phyloP scores from a whole-genome alignment of 2,888 invertebrate species.

The Caenorhabditis zanzibari region DNA sequence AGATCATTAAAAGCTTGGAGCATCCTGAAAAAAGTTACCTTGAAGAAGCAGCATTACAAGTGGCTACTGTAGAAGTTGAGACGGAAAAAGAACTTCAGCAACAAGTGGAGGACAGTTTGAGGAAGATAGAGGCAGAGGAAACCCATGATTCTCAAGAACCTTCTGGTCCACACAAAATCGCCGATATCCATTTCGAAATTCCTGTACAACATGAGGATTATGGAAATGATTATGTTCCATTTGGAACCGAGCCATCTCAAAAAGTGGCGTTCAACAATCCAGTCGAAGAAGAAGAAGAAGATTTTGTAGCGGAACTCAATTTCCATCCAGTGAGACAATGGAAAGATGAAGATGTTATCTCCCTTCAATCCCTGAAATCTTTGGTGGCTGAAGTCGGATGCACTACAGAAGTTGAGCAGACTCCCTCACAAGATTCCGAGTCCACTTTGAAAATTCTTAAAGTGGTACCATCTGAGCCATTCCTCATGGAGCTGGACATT shows the following conservation, averaged over 20 bases:
- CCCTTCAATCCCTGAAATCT: constrained; percentile 60
- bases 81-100: neutral
- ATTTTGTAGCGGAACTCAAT: constrained; percentile 38
- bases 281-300: constrained; percentile 44
- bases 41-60: neutral
- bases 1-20: neutral
- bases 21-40: neutral
- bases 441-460: constrained; percentile 55
- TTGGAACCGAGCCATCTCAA: constrained; percentile 43
- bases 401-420: constrained; percentile 38
- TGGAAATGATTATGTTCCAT: constrained; percentile 62
- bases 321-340: constrained; percentile 53
- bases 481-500: constrained; percentile 39
- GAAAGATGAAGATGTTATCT: constrained; percentile 62
- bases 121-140: neutral
- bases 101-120: neutral
- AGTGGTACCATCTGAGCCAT: constrained; percentile 55
- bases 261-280: constrained; percentile 16
- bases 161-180: constrained; percentile 13
- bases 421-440: neutral
- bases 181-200: constrained; percentile 34
- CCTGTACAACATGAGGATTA: constrained; percentile 33
- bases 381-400: constrained; percentile 63
- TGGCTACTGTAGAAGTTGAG: constrained; percentile 19
- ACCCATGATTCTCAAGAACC: neutral